Percentiles rank a stretch among this genome's conserved stretches.
Evolutionary conservation across 2,888 invertebrate species (phyloP).

Genomic region (Trissoscelio sp.): DNA sequence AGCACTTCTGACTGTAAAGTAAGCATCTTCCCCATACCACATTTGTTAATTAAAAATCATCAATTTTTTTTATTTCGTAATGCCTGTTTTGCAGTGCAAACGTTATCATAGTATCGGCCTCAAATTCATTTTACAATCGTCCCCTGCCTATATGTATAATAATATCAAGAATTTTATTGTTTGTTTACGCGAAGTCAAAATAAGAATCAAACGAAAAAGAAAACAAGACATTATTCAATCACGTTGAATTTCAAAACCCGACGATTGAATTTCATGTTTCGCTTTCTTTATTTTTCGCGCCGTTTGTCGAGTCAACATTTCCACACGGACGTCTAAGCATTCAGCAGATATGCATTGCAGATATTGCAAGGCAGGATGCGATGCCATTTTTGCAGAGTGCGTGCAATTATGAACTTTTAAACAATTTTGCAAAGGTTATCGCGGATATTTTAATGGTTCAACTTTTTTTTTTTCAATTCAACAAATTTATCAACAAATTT

Average conservation of each 20-base stretch:
- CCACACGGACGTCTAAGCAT: conserved; percentile 16
- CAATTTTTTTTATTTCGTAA: conserved; percentile 54
- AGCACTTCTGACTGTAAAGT: conserved; percentile 90
- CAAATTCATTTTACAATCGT: conserved; percentile 1
- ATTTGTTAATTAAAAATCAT: conserved; percentile 42
- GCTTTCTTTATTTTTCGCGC: conserved; percentile 10
- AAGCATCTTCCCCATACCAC: conserved; percentile 69
- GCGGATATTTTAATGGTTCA: too few relatives aligned
- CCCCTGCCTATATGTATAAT: too few relatives aligned
- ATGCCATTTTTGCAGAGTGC: neutral
- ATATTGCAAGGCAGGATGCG: conserved; percentile 18
- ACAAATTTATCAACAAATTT: too few relatives aligned
- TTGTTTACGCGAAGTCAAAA: neutral
- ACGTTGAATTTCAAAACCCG: conserved; percentile 13
- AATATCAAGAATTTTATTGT: too few relatives aligned
- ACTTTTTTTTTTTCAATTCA: too few relatives aligned
- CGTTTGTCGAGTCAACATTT: conserved; percentile 34
- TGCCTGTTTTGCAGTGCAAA: neutral
- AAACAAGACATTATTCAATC: neutral
- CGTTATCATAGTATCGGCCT: neutral
- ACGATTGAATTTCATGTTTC: conserved; percentile 32
- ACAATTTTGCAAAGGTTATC: neutral
- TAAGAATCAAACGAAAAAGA: neutral
- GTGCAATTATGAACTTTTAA: neutral
- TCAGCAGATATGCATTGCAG: conserved; percentile 11